Evolutionary conservation across 2,888 invertebrate species (phyloP), one percentile per base, ranked within the genome.

Genomic region (Eurois occulta): DNA sequence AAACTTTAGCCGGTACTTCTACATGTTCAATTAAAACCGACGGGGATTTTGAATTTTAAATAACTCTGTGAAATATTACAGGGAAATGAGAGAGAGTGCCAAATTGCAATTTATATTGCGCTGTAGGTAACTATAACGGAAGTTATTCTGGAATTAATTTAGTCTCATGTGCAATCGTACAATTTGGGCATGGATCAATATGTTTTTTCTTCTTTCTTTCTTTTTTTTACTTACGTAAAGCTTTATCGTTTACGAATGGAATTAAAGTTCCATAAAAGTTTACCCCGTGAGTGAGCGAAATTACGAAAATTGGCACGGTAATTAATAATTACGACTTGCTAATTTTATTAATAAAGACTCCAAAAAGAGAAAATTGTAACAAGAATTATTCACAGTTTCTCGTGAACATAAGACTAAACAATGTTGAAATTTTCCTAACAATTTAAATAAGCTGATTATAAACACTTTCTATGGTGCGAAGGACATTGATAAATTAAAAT

Each of bases 11-110:
- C 10, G 35, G 43, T 28, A 60, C n/a, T 46, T 43, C n/a, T 6
- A n/a, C 62, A 64, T 41, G 48, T 74, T 68, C 35, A 72, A 72
- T 85, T 74, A 69, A 72, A 77, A 10, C 68, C 77, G 46, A 43
- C 72, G 41, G 24, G 11, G n/a, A n/a, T 60, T 85, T 72, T 65
- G 35, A 72, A 62, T 86, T 76, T 84, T 86, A 77, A 77, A 70
- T 86, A 86, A 65, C 52, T 38, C 55, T 24, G 41, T 67, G 67
- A 69, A 74, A 75, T 69, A 67, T 83, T 62, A 70, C 74, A 70
- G 43, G 6, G 32, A 62, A 68, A 74, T 64, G 65, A 58, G 66
- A 43, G 41, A 11, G 48, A 24, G 52, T 68, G 41, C 48, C 46
- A 68, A 79, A 75, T 75, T 79, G 41, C 55, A 38, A 46, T 69